Evolutionary conservation across 2,797 vertebrate species (phyloP), one percentile per base, ranked within the genome.

Genomic region (Gymnopithys bicolor): DNA sequence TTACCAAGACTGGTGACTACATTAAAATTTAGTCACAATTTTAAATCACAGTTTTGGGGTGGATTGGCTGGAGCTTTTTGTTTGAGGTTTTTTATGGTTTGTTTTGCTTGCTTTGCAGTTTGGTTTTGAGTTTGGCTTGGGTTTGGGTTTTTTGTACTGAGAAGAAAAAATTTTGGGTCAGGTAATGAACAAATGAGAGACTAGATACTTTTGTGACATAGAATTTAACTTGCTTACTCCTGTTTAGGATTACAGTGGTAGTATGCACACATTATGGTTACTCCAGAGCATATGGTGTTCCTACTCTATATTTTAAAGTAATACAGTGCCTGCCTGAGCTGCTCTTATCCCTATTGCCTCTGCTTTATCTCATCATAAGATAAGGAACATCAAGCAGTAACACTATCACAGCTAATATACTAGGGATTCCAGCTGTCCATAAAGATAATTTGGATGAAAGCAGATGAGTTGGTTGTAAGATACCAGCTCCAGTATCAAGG

Each of bases 261-360:
- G 45, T 60, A 91, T 1, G 3, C 56, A 53, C 56, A 82, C 24
- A 21, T 64, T 74, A 73, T n/a, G 5, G 70, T 84, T 87, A 83
- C 71, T 84, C 51, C 46, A 88, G 63, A 92, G 55, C 82, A 93
- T 80, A 76, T 87, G 88, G 78, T 85, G 70, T 49, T 94, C 35
- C 43, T 88, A 87, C 52, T 87, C 53, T 82, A 8, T 90, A 64
- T 53, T 67, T 81, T 43, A 22, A 89, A 74, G 62, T 60, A 71
- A 69, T 64, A n/a, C 35, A 87, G 67, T 56, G n/a, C n/a, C 41
- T 89, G 69, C 49, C 76, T 90, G 81, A 93, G 37, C 62, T 89
- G 48, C 49, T 82, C 9, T 70, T 83, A 84, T 49, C 53, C 68
- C 59, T 70, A n/a, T 43, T 81, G 32, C 43, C 39, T 90, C 60